Evolutionary conservation across 2,888 invertebrate genomes (phyloP).

Genomic region (Mystacides longicornis): DNA sequence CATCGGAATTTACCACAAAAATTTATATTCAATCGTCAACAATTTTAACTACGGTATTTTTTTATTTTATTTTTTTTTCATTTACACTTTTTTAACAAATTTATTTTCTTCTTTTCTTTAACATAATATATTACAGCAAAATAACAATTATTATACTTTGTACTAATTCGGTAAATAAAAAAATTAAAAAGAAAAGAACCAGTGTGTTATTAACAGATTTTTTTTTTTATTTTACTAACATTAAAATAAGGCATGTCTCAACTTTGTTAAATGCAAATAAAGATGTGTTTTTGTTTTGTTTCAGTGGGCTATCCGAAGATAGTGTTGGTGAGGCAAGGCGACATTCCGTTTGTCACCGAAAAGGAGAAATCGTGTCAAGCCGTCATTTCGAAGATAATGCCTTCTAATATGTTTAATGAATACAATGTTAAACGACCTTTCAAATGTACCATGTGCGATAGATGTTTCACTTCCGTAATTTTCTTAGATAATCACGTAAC

Average conservation of each 20-base stretch:
- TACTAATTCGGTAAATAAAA: not conserved
- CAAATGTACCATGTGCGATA: slow-evolving; percentile 19
- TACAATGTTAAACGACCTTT: slow-evolving; percentile 18
- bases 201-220: too few species aligned
- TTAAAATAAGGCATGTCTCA: too few species aligned
- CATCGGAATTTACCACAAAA: slow-evolving; percentile 48
- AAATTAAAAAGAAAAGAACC: not conserved
- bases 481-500: slow-evolving; percentile 20
- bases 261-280: too few species aligned
- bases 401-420: not conserved
- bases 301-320: slow-evolving; percentile 18
- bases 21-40: not conserved
- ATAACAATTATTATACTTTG: too few species aligned
- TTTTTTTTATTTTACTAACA: too few species aligned
- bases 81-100: not conserved
- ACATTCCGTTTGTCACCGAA: slow-evolving; percentile 14
- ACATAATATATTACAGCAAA: too few species aligned
- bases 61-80: not conserved
- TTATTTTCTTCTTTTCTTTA: not conserved
- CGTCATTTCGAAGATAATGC: not conserved
- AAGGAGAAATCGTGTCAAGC: not conserved
- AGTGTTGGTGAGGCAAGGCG: slow-evolving; percentile 17
- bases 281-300: slow-evolving; percentile 18
- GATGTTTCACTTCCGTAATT: slow-evolving; percentile 20
- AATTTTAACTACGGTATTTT: too few species aligned